Conservation (phyloP, 2,888 invertebrate genomes). For the Melanostoma mellinum region DNA sequence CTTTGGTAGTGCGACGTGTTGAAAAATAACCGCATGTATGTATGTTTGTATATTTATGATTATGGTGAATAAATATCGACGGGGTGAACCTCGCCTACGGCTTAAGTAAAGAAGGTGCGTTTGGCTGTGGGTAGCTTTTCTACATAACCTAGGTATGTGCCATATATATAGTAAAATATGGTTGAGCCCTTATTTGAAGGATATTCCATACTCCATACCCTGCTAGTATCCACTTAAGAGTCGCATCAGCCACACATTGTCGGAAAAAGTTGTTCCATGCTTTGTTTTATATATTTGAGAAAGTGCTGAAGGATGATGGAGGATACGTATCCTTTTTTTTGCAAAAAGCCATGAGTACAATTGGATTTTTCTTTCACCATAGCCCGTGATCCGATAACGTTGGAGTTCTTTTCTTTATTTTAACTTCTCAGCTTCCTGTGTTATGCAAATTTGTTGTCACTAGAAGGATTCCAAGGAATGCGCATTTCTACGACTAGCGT, state of each 20-base stretch:
- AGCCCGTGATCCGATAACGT: constrained; percentile 23
- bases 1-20: constrained; percentile 33
- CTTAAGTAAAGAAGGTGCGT: constrained; percentile 46
- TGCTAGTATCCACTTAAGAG: neutral
- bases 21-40: constrained; percentile 65
- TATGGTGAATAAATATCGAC: constrained; percentile 65
- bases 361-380: constrained; percentile 36
- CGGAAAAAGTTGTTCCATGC: constrained; percentile 9
- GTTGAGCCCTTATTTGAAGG: constrained; percentile 5
- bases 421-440: constrained; percentile 39
- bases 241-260: no score
- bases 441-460: constrained; percentile 62
- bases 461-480: constrained; percentile 39
- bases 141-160: no score
- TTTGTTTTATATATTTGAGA: constrained; percentile 23
- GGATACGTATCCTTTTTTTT: neutral
- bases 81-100: constrained; percentile 44
- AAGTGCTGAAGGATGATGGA: constrained; percentile 1
- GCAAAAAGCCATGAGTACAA: constrained; percentile 27
- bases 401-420: constrained; percentile 1
- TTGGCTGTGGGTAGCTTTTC: neutral
- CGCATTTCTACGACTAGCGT: constrained; percentile 5
- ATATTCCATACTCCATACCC: constrained; percentile 1
- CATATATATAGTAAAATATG: neutral
- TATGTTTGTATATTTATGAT: constrained; percentile 49